Base-by-base conservation (phyloP, 2,888 invertebrate species). In the Xylota sylvarum region DNA sequence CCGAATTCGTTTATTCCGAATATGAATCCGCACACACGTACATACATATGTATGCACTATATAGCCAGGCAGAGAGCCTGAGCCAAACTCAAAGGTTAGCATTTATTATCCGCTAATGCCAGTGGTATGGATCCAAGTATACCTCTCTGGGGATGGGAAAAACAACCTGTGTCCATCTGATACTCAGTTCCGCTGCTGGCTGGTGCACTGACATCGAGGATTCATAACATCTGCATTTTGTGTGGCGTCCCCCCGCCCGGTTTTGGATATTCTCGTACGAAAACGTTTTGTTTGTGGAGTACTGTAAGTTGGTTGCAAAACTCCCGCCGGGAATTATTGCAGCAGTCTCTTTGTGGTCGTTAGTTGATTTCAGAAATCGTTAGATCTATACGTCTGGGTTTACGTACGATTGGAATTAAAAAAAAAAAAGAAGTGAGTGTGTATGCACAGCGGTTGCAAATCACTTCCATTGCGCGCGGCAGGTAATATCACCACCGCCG, bases 41-140 rank as follows among this genome's bases (percentile, higher is more conserved):
- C 30, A 62, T 12, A 32, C 14, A 0, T n/a, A 50, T 5, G 4
- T 14, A 37, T 1, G 23, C 23, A n/a, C n/a, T n/a, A n/a, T n/a
- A n/a, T n/a, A 23, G 23, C 2, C 23, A 23, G 23, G 23, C 23
- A 23, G 23, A 23, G 17, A 27, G 52, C 12, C 27, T 23, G 40
- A 62, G 52, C 52, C 46, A 30, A 79, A 55, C 17, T 27, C 72
- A 80, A 84, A 84, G 73, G 80, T 84, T 74, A 69, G 73, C 69
- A 64, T 81, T 85, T 85, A 72, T 72, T 85, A 70, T 76, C 81
- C 52, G 74, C 65, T 74, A 85, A 74, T 85, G 70, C 48, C 83
- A 48, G 50, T 67, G 46, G 19, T 56, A 46, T 65, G 37, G 23
- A 73, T 73, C 37, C 37, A 50, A 43, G 77, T 6, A 14, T 3